Evolutionary conservation across 2,113 vertebrate genomes (phyloP).

Genomic region (Tupaia chinensis): DNA sequence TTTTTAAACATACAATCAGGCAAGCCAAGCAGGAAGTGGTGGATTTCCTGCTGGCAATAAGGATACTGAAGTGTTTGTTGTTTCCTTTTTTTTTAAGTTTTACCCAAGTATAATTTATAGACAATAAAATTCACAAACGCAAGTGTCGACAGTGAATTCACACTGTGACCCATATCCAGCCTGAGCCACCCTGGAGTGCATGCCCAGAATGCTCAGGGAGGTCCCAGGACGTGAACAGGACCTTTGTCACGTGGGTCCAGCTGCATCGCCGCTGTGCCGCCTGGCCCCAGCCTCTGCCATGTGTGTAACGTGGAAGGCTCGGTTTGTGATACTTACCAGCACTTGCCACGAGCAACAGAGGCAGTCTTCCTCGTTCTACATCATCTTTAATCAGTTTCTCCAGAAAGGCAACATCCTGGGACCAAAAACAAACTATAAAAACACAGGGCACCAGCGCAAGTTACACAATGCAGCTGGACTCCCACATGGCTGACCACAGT

Average conservation of each 20-base stretch:
- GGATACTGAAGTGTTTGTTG: not conserved
- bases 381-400: slow-evolving; percentile 97
- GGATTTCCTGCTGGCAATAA: slow-evolving; percentile 16
- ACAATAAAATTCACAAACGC: too few species aligned
- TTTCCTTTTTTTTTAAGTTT: not conserved
- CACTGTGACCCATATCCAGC: too few species aligned
- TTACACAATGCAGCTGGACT: slow-evolving; percentile 22
- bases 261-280: too few species aligned
- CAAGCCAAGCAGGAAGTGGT: not conserved
- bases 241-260: too few species aligned
- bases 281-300: not conserved
- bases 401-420: slow-evolving; percentile 95
- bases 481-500: too few species aligned
- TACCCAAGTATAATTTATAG: slow-evolving; percentile 14
- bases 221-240: too few species aligned
- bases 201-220: too few species aligned
- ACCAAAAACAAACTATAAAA: slow-evolving; percentile 59
- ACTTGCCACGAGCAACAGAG: slow-evolving; percentile 95
- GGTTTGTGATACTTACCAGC: slow-evolving; percentile 90
- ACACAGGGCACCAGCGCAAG: slow-evolving; percentile 28
- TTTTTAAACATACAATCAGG: slow-evolving; percentile 28
- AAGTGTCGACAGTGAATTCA: too few species aligned
- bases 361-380: slow-evolving; percentile 92
- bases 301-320: not conserved
- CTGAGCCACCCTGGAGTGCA: too few species aligned